Base-by-base conservation (phyloP, 1,140 invertebrate species). In the Ceratosolen fusciceps region DNA sequence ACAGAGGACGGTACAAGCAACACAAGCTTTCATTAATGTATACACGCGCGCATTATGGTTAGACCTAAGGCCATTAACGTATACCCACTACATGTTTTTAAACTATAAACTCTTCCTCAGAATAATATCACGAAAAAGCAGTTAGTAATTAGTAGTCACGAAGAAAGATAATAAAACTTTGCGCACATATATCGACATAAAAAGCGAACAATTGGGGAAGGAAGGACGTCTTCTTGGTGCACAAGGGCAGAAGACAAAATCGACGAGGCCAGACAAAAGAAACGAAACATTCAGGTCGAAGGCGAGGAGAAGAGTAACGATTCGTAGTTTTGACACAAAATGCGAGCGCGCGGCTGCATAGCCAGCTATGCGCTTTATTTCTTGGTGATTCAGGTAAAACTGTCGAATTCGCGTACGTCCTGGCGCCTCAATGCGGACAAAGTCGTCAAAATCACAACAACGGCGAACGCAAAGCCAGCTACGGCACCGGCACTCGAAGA, bases 381-480 rank as follows among this genome's bases (percentile, higher is more conserved):
- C 39, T 76, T 90, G 16, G 83, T 90, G 12, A 82, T 90, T 16
- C 89, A 90, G 72, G 84, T 89, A 26, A 85, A 86, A 60, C 62
- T 89, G 21, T 88, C 88, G 0, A 90, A 89, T 62, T 89, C 88
- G 10, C 84, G 89, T 10, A 89, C 88, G 1, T 90, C 89, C 43
- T 90, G 89, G 89, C 83, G 87, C 65, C 76, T 90, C 2, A 89
- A 81, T 62, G 87, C 86, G 14, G 89, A 89, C 74, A 88, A 87
- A 65, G 85, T 90, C 14, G 84, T 90, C n/a, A 89, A 87, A 49
- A 54, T 16, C 1, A 76, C 49, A 7, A 37, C 68, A 34, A 9
- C 60, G 10, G 82, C 84, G 29, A 37, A 65, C n/a, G 60, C 19
- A 37, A 86, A 85, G 26, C 85, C 87, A n/a, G 85, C 87, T 12